These are phyloP conservation scores for Branchinecta lindahli DNA, from an alignment of 1,140 invertebrate genomes.

Conservation along the genomic window DNA sequence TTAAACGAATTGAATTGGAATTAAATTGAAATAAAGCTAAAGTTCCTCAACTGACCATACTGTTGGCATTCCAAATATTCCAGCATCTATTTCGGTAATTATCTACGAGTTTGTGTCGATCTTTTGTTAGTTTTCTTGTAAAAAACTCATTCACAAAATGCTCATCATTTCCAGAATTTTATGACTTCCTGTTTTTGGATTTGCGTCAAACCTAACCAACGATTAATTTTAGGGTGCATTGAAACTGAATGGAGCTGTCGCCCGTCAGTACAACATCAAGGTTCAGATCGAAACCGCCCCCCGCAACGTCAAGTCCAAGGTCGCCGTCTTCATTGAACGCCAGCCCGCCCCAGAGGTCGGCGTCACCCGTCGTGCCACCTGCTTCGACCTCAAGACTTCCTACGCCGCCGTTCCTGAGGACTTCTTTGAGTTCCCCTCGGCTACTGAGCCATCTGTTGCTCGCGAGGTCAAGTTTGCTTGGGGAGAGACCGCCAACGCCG, in stretches of 20 bases:
- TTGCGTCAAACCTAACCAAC: no score
- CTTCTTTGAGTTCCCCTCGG: conserved; percentile 17
- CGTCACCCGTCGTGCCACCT: conserved; percentile 14
- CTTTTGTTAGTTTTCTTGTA: no score
- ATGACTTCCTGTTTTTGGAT: no score
- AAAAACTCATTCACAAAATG: no score
- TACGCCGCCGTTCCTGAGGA: conserved; percentile 15
- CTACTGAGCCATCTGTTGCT: conserved; percentile 14
- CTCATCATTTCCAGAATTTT: no score
- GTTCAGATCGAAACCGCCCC: conserved; percentile 11
- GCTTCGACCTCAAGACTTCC: conserved; percentile 16
- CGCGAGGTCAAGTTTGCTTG: conserved; percentile 15
- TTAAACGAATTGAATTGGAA: no score
- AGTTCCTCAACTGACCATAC: no score
- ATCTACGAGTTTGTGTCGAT: no score
- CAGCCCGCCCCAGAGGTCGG: conserved; percentile 6
- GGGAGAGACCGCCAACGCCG: conserved; percentile 15
- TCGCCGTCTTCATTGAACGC: conserved; percentile 16
- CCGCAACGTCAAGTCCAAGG: conserved; percentile 17
- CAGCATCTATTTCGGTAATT: no score
- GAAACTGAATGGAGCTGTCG: conserved; percentile 8
- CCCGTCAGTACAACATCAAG: conserved; percentile 18
- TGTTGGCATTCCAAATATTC: no score
- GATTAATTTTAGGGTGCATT: conserved; percentile 1
- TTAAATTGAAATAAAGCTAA: no score